Evolutionary conservation across 2,797 vertebrate genomes (phyloP).

Genomic region (Loris lydekkerianus): DNA sequence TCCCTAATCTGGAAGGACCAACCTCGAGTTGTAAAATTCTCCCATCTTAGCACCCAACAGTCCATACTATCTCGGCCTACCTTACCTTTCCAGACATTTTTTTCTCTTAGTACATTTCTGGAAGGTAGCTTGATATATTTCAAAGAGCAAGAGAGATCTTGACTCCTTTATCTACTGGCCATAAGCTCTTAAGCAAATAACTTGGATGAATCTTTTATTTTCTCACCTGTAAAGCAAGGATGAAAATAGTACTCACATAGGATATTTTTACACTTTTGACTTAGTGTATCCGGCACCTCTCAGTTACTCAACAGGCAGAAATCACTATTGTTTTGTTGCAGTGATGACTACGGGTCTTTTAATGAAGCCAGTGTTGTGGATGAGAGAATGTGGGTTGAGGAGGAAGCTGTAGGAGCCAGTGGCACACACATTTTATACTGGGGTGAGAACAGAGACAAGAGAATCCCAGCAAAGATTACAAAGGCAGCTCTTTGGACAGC

Average conservation of each 20-base stretch:
- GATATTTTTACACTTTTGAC: neutral
- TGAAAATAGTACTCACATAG: conserved; percentile 46
- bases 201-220: conserved; percentile 52
- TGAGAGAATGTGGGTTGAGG: neutral
- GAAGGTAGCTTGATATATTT: neutral
- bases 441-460: neutral
- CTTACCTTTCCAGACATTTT: conserved; percentile 35
- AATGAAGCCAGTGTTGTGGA: neutral
- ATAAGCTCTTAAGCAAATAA: conserved; percentile 50
- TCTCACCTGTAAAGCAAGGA: conserved; percentile 50
- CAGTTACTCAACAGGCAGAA: neutral
- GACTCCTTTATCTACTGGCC: neutral
- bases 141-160: conserved; percentile 55
- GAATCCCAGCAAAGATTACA: neutral
- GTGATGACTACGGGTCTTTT: neutral
- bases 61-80: neutral
- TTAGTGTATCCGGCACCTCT: neutral
- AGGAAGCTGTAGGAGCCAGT: neutral
- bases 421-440: neutral
- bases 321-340: conserved; percentile 27
- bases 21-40: conserved; percentile 24
- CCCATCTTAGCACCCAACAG: neutral
- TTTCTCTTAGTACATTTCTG: neutral
- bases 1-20: neutral
- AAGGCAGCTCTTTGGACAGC: neutral